Base-by-base conservation (phyloP, 2,113 vertebrate genomes). In the Pseudopipra pipra region DNA sequence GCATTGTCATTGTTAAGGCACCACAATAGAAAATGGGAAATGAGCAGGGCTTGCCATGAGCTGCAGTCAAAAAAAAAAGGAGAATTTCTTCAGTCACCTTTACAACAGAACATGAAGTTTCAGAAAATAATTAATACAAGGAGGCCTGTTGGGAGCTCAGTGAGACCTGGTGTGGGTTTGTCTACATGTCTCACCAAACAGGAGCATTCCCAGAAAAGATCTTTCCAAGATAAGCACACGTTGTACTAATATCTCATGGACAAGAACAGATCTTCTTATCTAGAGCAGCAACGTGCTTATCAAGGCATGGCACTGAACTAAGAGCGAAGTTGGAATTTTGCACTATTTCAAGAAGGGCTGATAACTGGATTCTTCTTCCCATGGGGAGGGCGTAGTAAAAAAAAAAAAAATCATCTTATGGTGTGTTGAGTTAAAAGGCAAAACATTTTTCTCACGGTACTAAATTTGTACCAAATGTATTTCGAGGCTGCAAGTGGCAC, bases 11-110 rank as follows among this genome's bases (percentile, higher is more conserved):
- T 97, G 96, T 96, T 96, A 85, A 92, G 54, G 70, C 76, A 92
- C 54, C 65, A 94, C 93, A 97, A 96, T 96, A 89, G 92, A 75
- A 75, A 89, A 90, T 46, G 95, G 96, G 96, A 97, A 96, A 81
- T 89, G 83, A 95, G 85, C 66, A 71, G 84, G 56, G 41, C 66
- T 90, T 28, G 35, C 46, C 68, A 59, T 54, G 47, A 83, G 35
- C 65, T 63, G 71, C 76, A 90, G 44, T 54, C 83, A 70, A 86
- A 75, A 39, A 39, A 37, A 85, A 93, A 79, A 89, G 76, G 54
- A 43, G 1, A 72, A 35, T 92, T 96, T 85, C 92, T 96, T 33
- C 83, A 76, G 86, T 52, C 92, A 88, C 80, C 76, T 88, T 95
- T 77, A 68, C 56, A 86, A 41, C 28, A 92, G 85, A 92, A 87